Conservation (phyloP, 2,113 vertebrate genomes). For the Channa maculata region DNA sequence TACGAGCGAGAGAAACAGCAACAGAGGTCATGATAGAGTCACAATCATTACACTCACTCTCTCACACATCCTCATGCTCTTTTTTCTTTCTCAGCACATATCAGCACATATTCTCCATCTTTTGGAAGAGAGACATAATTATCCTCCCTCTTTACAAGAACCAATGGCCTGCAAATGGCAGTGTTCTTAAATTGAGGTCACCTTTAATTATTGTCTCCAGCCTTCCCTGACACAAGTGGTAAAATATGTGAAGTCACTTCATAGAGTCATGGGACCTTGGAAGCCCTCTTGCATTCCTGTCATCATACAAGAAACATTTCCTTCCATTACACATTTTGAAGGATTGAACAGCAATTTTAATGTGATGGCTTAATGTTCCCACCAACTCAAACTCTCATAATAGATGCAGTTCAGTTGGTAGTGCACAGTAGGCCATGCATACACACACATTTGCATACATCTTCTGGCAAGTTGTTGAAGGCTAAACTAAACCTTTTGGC, state of each 20-base stretch:
- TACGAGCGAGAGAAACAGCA: constrained; percentile 36
- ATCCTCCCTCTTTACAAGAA: constrained; percentile 41
- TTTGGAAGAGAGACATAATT: constrained; percentile 36
- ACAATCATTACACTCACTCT: constrained; percentile 36
- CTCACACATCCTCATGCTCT: not conserved
- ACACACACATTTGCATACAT: constrained; percentile 47
- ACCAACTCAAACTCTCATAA: constrained; percentile 39
- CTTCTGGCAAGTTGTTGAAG: constrained; percentile 47
- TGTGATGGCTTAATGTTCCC: constrained; percentile 25
- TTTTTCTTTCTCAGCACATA: not conserved
- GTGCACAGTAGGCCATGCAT: not conserved
- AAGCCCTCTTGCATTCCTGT: constrained; percentile 13
- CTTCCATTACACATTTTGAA: constrained; percentile 50
- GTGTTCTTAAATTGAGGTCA: constrained; percentile 72
- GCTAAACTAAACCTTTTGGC: constrained; percentile 45
- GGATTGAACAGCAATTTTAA: constrained; percentile 36
- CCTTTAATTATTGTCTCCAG: constrained; percentile 62
- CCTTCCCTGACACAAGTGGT: constrained; percentile 48
- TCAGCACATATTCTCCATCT: constrained; percentile 36
- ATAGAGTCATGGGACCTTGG: constrained; percentile 47
- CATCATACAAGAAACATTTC: constrained; percentile 31
- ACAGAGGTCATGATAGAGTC: constrained; percentile 47
- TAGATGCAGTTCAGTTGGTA: constrained; percentile 10
- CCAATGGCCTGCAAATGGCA: constrained; percentile 53
- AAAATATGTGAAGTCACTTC: constrained; percentile 68